Base-by-base conservation (phyloP, 2,888 invertebrate species). In the Pyrrhia umbra region DNA sequence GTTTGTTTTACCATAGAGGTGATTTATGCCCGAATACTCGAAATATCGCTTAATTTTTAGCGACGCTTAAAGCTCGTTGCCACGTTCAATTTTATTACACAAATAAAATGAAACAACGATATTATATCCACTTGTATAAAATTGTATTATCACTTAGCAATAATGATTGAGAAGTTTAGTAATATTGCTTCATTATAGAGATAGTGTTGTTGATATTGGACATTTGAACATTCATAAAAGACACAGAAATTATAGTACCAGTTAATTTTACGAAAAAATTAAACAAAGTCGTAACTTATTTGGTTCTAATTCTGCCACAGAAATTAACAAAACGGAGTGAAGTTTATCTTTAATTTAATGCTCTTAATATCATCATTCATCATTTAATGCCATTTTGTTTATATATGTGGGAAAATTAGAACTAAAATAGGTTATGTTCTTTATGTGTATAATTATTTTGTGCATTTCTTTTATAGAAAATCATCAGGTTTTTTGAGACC, bases 81-180 rank as follows among this genome's bases (percentile, higher is more conserved):
- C n/a, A n/a, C n/a, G n/a, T n/a, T n/a, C n/a, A n/a, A n/a, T n/a
- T n/a, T n/a, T n/a, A n/a, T n/a, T n/a, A n/a, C n/a, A 60, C 62
- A 60, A 59, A 34, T 46, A 37, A 34, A 34, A 49, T 49, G 27
- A 34, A 9, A 13, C n/a, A 16, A 46, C 51, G 51, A 60, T 61
- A 57, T 65, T 46, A 46, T 46, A 64, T 56, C 64, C 58, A 57
- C 61, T 71, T 60, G 71, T 60, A 79, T 21, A 40, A 57, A 68
- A 51, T 65, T 50, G 64, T 74, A 59, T 66, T 75, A 70, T 55
- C 50, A 63, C 10, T 64, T 68, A 79, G 71, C 77, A 81, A 78
- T 79, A 74, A 77, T 82, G 72, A 75, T 82, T 82, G 84, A 81
- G 84, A 83, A 75, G 79, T 78, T 63, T 60, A 72, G 49, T 52